Evolutionary conservation across 2,113 vertebrate species (phyloP).

Genomic region (Callorhinus ursinus): DNA sequence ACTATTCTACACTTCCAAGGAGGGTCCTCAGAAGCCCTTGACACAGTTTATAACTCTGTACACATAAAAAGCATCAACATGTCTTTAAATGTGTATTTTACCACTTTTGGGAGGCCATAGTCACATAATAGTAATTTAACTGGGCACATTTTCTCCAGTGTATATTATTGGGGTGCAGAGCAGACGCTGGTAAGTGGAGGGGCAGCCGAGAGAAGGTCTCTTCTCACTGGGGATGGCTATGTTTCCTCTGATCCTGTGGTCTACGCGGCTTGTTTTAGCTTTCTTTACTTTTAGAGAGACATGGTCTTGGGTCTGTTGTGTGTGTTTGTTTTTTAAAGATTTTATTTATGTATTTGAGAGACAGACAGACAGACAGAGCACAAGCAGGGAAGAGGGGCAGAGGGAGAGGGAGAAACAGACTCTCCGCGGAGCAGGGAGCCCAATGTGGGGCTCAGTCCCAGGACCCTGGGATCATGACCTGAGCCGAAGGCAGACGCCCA

Average conservation of each 20-base stretch:
- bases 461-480: too few species aligned
- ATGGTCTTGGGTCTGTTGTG: not conserved
- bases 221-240: not conserved
- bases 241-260: too few species aligned
- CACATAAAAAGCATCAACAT: not conserved
- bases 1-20: not conserved
- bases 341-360: too few species aligned
- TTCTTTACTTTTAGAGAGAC: not conserved
- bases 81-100: slow-evolving; percentile 2
- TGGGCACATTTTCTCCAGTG: not conserved
- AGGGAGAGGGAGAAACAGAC: too few species aligned
- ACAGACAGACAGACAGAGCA: too few species aligned
- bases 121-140: not conserved
- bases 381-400: too few species aligned
- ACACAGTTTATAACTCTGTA: not conserved
- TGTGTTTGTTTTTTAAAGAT: too few species aligned
- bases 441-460: too few species aligned
- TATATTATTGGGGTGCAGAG: not conserved
- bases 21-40: not conserved
- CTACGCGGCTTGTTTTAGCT: not conserved
- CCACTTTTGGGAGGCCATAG: not conserved
- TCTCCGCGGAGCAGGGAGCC: too few species aligned
- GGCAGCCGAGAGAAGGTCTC: not conserved
- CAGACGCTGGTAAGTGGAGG: not conserved
- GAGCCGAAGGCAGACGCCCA: too few species aligned